These are phyloP conservation scores for Kryptolebias ocellatus DNA, from an alignment of 2,797 vertebrate genomes.

Conservation along the genomic window DNA sequence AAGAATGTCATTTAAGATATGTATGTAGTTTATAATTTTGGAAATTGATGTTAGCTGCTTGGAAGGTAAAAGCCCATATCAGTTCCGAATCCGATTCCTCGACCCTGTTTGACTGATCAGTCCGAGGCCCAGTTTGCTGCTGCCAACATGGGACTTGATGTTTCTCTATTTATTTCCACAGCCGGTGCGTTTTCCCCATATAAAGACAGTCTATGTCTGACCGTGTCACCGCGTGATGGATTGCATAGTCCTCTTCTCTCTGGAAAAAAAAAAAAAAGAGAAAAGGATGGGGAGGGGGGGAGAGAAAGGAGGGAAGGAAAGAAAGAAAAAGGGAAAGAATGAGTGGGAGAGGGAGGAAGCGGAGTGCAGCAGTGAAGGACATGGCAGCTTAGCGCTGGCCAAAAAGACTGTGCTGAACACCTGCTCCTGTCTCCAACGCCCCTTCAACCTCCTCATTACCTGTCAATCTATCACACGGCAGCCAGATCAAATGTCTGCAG, in stretches of 20 bases:
- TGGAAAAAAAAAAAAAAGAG: constrained; percentile 51
- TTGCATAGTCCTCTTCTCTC: constrained; percentile 71
- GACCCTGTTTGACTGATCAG: constrained; percentile 71
- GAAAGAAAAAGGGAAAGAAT: constrained; percentile 53
- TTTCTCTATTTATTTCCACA: constrained; percentile 77
- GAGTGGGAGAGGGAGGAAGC: constrained; percentile 58
- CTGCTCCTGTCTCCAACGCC: constrained; percentile 79
- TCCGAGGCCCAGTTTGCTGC: constrained; percentile 67
- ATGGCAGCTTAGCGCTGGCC: constrained; percentile 80
- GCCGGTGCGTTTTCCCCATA: constrained; percentile 73
- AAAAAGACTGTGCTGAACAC: constrained; percentile 82
- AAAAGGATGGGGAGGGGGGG: constrained; percentile 33
- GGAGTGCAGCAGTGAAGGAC: constrained; percentile 77
- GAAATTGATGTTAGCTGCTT: constrained; percentile 14
- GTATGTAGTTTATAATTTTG: constrained; percentile 2
- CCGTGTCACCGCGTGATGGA: constrained; percentile 75
- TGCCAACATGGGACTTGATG: constrained; percentile 65
- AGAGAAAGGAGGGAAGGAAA: constrained; percentile 43
- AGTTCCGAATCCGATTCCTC: constrained; percentile 26
- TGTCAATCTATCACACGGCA: constrained; percentile 83
- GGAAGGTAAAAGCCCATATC: constrained; percentile 28
- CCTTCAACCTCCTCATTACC: constrained; percentile 81
- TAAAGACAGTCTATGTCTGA: constrained; percentile 78
- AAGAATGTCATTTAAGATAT: background rate
- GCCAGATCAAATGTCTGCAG: constrained; percentile 79